Base-by-base conservation (phyloP, 2,797 vertebrate genomes). In the Lepidocolaptes lacrymiger region DNA sequence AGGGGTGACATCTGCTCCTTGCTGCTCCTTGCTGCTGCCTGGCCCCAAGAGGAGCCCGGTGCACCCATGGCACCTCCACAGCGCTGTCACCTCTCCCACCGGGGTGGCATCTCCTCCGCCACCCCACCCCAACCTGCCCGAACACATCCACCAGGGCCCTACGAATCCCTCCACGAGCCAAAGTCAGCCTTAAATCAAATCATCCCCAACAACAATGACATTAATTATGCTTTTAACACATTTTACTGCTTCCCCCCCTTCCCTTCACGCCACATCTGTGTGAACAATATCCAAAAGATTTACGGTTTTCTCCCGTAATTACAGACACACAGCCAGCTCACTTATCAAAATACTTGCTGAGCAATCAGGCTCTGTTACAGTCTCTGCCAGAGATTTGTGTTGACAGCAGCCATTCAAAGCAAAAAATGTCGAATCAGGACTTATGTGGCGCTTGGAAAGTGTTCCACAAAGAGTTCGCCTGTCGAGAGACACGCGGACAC, bases 341-440 rank as follows among this genome's bases (percentile, higher is more conserved):
- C 97, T 98, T 98, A 98, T 98, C 98, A 98, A 98, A 98, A 98
- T 98, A 98, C 98, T 97, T 98, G 98, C 98, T 98, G 98, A 98
- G 98, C 97, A 97, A 98, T 98, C 98, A 98, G 76, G 93, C 96
- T 88, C 74, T 27, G 95, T 83, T 84, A 95, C 94, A 94, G 95
- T 96, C 97, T 97, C 96, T 94, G 96, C 97, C 96, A 96, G 96
- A 97, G 97, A 97, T 98, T 96, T 97, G 97, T 97, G 97, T 97
- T 97, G 98, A 98, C 98, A 98, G 98, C 96, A 98, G 97, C 97
- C 97, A 97, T 96, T 97, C 97, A 97, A 96, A 95, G 97, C 95
- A 96, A 96, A 97, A 97, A 98, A 88, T 96, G 98, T 97, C 88
- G 97, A 97, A 97, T 98, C 97, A 98, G 98, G 95, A 95, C 97